phyloP scores from a whole-genome alignment of 2,888 invertebrate genomes.

The Imbricaverruca yamaguchii region DNA sequence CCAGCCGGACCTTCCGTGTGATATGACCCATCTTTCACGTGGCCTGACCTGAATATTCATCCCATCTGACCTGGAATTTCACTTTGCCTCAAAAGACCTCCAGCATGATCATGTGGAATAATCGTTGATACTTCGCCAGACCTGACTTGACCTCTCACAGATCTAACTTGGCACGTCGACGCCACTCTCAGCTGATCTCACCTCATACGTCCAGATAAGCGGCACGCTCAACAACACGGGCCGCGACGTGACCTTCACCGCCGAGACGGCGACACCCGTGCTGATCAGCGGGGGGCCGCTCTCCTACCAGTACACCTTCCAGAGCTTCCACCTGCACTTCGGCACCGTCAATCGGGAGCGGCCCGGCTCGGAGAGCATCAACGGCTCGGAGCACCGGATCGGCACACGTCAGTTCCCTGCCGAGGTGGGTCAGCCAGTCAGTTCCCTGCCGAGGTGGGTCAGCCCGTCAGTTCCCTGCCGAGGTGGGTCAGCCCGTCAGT shows the following conservation, averaged over 20 bases:
- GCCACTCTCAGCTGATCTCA: not conserved
- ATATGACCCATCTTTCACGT: too few relatives aligned
- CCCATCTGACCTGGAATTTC: too few relatives aligned
- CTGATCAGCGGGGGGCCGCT: slow-evolving; percentile 94
- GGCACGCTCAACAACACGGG: slow-evolving; percentile 86
- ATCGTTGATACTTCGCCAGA: too few relatives aligned
- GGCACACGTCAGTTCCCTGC: not conserved
- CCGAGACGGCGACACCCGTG: slow-evolving; percentile 73
- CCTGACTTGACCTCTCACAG: not conserved
- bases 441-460: not conserved
- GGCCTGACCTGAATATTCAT: too few relatives aligned
- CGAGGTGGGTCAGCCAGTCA: not conserved
- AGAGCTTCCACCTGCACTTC: slow-evolving; percentile 90
- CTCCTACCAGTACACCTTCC: slow-evolving; percentile 89
- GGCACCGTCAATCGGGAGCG: slow-evolving; percentile 44
- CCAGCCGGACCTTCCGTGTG: too few relatives aligned
- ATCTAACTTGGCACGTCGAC: not conserved
- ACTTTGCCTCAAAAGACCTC: too few relatives aligned
- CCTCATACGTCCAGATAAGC: slow-evolving; percentile 57
- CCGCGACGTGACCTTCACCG: slow-evolving; percentile 84
- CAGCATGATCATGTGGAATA: too few relatives aligned
- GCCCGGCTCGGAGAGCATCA: not conserved
- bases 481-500: not conserved
- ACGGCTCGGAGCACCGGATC: not conserved
- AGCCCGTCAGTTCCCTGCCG: not conserved